A percentile compares a stretch with the other conserved stretches of the same genome.
phyloP scores from a whole-genome alignment of 2,888 invertebrate genomes.

The Pardosa pseudoannulata region DNA sequence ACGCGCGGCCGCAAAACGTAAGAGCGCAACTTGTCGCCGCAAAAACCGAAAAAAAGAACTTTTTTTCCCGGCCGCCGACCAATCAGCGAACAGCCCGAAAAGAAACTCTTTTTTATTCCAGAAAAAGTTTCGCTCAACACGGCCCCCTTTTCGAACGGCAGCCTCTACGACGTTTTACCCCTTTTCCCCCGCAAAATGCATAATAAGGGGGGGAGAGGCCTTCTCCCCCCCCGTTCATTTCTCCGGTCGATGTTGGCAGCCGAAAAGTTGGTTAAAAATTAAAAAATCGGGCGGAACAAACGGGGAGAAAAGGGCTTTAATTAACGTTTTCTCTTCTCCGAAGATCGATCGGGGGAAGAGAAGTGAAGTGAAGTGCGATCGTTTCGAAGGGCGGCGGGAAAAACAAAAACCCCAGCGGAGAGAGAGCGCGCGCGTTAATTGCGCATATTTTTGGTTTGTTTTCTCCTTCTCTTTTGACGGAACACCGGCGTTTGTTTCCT shows the following conservation, averaged over 20 bases:
- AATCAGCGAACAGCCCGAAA: not conserved
- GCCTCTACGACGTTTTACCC: not conserved
- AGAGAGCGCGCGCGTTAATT: slow-evolving; percentile 11
- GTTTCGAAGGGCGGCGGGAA: slow-evolving; percentile 4
- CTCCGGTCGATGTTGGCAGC: not conserved
- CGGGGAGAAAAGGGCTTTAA: not conserved
- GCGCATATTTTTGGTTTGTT: slow-evolving; percentile 17
- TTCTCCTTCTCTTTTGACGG: not conserved
- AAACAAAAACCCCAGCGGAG: slow-evolving; percentile 6
- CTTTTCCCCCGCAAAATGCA: slow-evolving; percentile 1
- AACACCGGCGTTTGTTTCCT: slow-evolving; percentile 5
- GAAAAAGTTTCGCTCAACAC: slow-evolving; percentile 2
- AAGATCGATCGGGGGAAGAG: slow-evolving; percentile 9
- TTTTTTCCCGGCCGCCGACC: not conserved
- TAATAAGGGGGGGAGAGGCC: not conserved
- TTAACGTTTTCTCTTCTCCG: slow-evolving; percentile 1
- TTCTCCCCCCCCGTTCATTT: slow-evolving; percentile 1
- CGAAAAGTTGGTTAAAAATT: slow-evolving; percentile 8
- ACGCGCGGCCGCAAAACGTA: slow-evolving; percentile 3
- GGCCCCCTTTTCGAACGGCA: slow-evolving; percentile 15
- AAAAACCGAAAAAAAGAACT: slow-evolving; percentile 7
- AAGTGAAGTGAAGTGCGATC: slow-evolving; percentile 8
- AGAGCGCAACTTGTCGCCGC: slow-evolving; percentile 17
- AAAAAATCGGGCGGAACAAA: slow-evolving; percentile 2
- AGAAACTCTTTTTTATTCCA: too few relatives aligned